Evolutionary conservation across 1,140 invertebrate genomes (phyloP), one percentile per base, ranked within the genome.

Genomic region (Pogonus chalceus): DNA sequence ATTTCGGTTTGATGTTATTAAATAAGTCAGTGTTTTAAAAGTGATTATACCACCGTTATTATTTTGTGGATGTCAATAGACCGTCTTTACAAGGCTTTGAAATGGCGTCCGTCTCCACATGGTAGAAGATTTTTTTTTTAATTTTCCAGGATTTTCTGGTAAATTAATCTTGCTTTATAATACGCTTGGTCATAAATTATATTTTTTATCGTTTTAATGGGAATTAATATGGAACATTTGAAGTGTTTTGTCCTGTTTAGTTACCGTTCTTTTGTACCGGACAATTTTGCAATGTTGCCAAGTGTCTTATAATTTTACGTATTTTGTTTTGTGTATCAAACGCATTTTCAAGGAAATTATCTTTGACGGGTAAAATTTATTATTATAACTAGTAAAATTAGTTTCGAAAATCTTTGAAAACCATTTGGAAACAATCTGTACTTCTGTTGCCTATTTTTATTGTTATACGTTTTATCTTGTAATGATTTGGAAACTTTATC

Each of bases 61-160:
- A 43, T 43, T 35, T 39, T 58, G 48, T 54, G 48, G 59, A 60
- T 67, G 61, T 62, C 65, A 63, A 61, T 62, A 63, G 52, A 49
- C 57, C 54, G 47, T 49, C 54, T 58, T 56, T 53, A 51, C 50
- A 59, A 49, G 54, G 48, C 55, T 58, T 62, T 61, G 65, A 64
- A 69, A 69, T 69, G 66, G 68, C 66, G 66, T 69, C 66, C 56
- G 60, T 67, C 65, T 67, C 65, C 68, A 69, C 68, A 69, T 69
- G 68, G 68, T 65, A 54, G 51, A 50, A 23, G 43, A 49, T 53
- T 47, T 53, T 53, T 51, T 35, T 47, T 52, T 49, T 49, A 49
- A 56, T 37, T 51, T 31, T 51, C 14, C 23, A n/a, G 10, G 23
- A 23, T 23, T 21, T 49, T 21, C 9, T 10, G 18, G 23, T 21